Evolutionary conservation across 2,888 invertebrate genomes (phyloP).

Genomic region (Erebia aethiops): DNA sequence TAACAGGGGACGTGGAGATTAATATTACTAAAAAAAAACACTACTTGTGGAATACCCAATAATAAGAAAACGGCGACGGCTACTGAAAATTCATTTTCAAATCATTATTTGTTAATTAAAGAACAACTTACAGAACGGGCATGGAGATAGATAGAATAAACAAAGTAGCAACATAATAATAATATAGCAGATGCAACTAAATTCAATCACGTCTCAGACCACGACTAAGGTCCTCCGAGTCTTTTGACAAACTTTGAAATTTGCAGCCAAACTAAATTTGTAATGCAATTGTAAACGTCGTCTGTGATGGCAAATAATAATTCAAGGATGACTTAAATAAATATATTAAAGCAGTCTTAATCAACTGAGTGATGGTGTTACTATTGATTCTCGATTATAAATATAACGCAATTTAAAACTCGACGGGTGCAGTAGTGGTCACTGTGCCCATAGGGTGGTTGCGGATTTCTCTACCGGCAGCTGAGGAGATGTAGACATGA

Average conservation of each 20-base stretch:
- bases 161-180: neutral
- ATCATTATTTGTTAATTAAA: too few species aligned
- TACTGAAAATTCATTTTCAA: too few species aligned
- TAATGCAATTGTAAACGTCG: conserved; percentile 9
- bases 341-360: neutral
- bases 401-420: too few species aligned
- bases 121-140: too few species aligned
- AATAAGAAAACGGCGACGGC: too few species aligned
- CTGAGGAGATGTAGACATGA: too few species aligned
- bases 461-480: too few species aligned
- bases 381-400: neutral
- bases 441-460: too few species aligned
- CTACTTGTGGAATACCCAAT: too few species aligned
- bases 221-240: neutral
- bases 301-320: conserved; percentile 4
- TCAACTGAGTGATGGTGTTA: neutral
- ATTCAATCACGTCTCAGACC: conserved; percentile 5
- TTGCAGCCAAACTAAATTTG: conserved; percentile 10
- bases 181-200: neutral
- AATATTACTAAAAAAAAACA: too few species aligned
- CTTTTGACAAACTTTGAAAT: neutral
- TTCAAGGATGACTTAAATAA: neutral
- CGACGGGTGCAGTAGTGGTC: too few species aligned
- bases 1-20: too few species aligned
- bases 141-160: neutral